These are phyloP conservation scores for Slavum lentiscoides DNA, from an alignment of 2,888 invertebrate genomes.

Conservation along the genomic window DNA sequence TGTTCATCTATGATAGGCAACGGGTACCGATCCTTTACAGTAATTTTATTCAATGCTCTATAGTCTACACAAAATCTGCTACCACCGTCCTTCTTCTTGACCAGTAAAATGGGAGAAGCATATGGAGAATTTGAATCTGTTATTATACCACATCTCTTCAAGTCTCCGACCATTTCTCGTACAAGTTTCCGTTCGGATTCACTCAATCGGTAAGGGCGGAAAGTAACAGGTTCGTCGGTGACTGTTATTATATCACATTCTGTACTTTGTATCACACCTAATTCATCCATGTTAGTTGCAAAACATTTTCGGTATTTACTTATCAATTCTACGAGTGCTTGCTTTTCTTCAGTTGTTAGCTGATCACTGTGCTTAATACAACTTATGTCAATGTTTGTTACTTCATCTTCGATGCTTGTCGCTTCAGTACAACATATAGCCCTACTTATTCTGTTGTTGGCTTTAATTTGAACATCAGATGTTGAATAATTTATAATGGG, in stretches of 20 bases:
- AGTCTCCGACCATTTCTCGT: background rate
- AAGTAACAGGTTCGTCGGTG: background rate
- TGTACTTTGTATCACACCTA: background rate
- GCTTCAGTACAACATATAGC: background rate
- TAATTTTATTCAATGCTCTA: constrained; percentile 1
- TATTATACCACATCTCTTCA: constrained; percentile 1
- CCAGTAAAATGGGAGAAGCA: background rate
- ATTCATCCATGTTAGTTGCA: background rate
- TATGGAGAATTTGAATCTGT: constrained; percentile 17
- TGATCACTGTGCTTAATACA: background rate
- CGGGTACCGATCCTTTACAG: constrained; percentile 9
- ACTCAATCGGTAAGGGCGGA: background rate
- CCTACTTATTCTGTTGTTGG: background rate
- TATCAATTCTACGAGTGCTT: background rate
- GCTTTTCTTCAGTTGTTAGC: background rate
- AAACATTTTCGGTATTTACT: background rate
- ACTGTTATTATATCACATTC: constrained; percentile 1
- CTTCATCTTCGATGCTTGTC: background rate
- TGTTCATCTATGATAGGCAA: constrained; percentile 11
- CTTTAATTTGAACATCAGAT: background rate
- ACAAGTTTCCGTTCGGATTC: background rate
- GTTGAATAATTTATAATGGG: background rate
- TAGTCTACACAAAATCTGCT: background rate
- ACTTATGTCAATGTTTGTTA: background rate
- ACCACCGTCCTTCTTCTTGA: background rate